phyloP scores from a whole-genome alignment of 2,113 vertebrate genomes.

The Himantopus leucocephalus region DNA sequence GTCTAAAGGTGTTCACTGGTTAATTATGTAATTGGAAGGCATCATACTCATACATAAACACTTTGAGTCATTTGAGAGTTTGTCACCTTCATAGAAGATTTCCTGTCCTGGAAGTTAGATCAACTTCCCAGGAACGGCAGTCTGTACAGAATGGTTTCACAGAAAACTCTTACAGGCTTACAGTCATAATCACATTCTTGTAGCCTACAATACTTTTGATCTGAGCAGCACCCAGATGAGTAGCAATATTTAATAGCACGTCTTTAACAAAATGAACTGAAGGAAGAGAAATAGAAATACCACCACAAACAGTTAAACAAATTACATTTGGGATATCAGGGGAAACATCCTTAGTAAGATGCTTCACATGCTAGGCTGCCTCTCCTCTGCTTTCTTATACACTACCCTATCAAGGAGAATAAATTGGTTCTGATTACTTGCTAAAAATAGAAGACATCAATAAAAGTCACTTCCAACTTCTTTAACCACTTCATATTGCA shows the following conservation, averaged over 20 bases:
- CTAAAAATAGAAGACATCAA: conserved; percentile 42
- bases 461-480: conserved; percentile 1
- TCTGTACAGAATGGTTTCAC: neutral
- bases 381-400: neutral
- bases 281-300: neutral
- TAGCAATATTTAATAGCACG: neutral
- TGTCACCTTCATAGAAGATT: neutral
- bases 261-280: neutral
- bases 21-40: neutral
- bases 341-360: neutral
- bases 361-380: neutral
- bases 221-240: neutral
- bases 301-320: neutral
- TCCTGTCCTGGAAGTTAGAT: neutral
- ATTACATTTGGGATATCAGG: neutral
- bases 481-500: neutral
- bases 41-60: neutral
- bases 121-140: neutral
- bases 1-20: neutral
- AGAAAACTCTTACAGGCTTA: neutral
- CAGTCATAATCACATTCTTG: neutral
- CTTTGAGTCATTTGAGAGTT: neutral
- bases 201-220: neutral
- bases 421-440: conserved; percentile 34
- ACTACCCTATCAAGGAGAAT: neutral